A percentile compares a stretch with the other conserved stretches of the same genome.
Evolutionary conservation across 2,113 vertebrate genomes (phyloP).

Genomic region (Colaptes auratus): DNA sequence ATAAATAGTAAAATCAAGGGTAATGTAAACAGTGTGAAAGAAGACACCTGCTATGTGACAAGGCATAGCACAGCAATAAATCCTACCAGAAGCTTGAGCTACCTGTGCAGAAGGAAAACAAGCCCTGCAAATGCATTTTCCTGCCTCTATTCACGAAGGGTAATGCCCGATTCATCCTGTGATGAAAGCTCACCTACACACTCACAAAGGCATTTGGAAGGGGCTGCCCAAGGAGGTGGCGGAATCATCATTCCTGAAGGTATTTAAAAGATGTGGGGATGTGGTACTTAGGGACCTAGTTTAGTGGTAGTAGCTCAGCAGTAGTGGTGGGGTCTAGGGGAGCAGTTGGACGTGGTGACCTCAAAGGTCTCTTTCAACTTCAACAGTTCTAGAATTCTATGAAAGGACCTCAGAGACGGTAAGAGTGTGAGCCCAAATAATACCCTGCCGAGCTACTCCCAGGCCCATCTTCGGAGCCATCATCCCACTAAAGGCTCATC

Average conservation of each 20-base stretch:
- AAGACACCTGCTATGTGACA: not conserved
- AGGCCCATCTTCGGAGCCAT: not conserved
- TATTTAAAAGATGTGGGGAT: too few relatives aligned
- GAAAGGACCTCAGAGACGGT: not conserved
- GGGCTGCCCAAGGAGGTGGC: too few relatives aligned
- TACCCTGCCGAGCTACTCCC: not conserved
- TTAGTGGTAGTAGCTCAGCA: too few relatives aligned
- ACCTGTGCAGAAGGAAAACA: not conserved
- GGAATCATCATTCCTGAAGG: too few relatives aligned
- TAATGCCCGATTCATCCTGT: fast-evolving
- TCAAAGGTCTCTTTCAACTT: too few relatives aligned
- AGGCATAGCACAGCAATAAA: not conserved
- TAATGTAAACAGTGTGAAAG: not conserved
- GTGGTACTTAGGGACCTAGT: too few relatives aligned
- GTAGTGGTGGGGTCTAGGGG: too few relatives aligned
- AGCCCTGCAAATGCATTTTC: not conserved
- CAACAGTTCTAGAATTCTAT: too few relatives aligned
- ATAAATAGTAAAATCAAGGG: not conserved
- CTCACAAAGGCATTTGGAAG: not conserved
- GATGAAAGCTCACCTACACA: not conserved
- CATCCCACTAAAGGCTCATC: not conserved
- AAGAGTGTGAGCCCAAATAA: not conserved
- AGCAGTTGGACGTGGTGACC: too few relatives aligned
- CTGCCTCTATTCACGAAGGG: not conserved
- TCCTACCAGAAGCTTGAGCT: not conserved